phyloP scores from a whole-genome alignment of 1,140 invertebrate genomes.

The Zaprionus inermis region DNA sequence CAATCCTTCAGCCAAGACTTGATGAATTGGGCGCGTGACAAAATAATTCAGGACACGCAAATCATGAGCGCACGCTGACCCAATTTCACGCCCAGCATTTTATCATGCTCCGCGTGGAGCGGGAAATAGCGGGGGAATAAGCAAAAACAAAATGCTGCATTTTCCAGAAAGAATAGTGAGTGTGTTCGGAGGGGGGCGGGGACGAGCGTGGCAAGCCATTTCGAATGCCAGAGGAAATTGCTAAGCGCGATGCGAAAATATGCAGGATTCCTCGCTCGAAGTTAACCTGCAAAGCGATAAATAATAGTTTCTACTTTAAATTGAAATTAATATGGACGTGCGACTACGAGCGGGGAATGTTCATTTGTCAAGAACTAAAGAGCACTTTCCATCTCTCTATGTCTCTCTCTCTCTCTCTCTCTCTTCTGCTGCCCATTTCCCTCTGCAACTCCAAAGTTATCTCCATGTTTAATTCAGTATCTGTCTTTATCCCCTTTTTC shows the following conservation, averaged over 20 bases:
- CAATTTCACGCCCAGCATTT: slow-evolving; percentile 30
- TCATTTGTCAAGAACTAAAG: not conserved
- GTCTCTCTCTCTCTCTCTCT: not conserved
- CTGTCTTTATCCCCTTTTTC: too few species aligned
- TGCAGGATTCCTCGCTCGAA: not conserved
- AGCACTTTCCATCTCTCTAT: not conserved
- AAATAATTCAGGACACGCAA: slow-evolving; percentile 46
- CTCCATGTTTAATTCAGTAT: not conserved
- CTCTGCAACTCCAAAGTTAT: not conserved
- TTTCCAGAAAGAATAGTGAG: not conserved
- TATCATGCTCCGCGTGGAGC: not conserved
- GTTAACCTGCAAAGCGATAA: not conserved
- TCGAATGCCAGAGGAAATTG: not conserved
- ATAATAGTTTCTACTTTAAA: not conserved
- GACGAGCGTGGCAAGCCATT: not conserved
- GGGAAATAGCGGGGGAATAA: too few species aligned
- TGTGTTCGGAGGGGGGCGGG: not conserved
- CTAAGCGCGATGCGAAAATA: not conserved
- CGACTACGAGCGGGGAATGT: not conserved
- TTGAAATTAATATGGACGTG: not conserved
- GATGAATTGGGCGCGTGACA: slow-evolving; percentile 32
- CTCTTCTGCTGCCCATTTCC: not conserved
- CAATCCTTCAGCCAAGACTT: slow-evolving; percentile 13
- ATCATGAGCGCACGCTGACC: slow-evolving; percentile 30
- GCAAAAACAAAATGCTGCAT: slow-evolving; percentile 4